Conservation (phyloP, 2,113 vertebrate species). For the Bubo bubo region DNA sequence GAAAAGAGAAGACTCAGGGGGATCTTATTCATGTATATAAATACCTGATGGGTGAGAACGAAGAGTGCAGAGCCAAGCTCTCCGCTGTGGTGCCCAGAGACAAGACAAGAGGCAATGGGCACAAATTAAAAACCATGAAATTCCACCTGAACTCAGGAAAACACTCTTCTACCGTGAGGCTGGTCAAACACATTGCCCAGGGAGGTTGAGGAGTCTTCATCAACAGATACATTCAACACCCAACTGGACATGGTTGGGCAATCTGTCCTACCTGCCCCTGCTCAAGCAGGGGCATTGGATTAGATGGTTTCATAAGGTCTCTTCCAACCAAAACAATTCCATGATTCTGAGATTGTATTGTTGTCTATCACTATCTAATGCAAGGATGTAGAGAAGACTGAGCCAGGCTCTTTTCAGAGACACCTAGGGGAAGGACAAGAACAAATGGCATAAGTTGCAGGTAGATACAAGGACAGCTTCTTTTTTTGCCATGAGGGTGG, state of each 20-base stretch:
- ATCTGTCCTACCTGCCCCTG: background rate
- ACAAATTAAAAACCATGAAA: background rate
- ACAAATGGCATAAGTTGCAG: background rate
- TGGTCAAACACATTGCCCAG: background rate
- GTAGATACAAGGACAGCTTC: background rate
- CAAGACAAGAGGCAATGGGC: too few relatives aligned
- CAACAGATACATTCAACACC: background rate
- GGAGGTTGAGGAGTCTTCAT: background rate
- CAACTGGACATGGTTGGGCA: background rate
- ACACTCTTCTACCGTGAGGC: background rate
- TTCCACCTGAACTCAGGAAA: background rate
- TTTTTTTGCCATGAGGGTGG: background rate
- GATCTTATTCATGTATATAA: background rate
- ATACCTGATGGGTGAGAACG: background rate
- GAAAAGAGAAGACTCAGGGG: background rate
- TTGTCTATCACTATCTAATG: background rate
- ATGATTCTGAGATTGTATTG: background rate
- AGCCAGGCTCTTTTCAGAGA: background rate
- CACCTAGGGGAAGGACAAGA: background rate
- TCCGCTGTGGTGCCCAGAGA: background rate
- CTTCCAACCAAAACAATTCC: background rate
- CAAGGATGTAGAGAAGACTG: background rate
- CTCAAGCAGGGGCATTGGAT: background rate
- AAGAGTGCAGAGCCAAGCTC: background rate
- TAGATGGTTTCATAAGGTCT: background rate